These are phyloP conservation scores for Bos indicus DNA, from an alignment of 2,113 vertebrate genomes.

Conservation along the genomic window DNA sequence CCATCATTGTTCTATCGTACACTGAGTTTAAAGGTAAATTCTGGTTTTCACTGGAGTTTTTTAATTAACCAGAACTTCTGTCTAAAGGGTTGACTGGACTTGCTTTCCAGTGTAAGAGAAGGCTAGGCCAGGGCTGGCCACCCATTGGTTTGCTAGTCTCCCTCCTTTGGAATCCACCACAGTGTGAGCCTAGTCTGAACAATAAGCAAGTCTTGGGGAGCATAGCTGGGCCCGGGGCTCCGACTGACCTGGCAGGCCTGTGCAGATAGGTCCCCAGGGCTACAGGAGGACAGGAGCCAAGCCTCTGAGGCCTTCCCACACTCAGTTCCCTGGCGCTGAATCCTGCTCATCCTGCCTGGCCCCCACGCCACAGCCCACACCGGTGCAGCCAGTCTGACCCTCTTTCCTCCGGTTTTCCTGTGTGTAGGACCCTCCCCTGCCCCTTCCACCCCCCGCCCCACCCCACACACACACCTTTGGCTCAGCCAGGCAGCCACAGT, in stretches of 20 bases:
- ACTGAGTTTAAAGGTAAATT: neutral
- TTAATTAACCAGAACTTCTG: neutral
- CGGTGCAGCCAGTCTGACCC: neutral
- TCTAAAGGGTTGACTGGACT: neutral
- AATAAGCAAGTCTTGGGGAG: neutral
- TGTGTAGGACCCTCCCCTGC: neutral
- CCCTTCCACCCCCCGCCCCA: too few relatives aligned
- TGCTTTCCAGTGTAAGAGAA: neutral
- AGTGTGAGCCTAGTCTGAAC: neutral
- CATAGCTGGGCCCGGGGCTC: neutral
- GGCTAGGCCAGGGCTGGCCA: neutral
- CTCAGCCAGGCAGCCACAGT: neutral
- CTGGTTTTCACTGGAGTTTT: neutral
- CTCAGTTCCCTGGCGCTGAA: neutral
- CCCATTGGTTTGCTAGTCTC: too few relatives aligned
- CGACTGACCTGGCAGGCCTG: neutral
- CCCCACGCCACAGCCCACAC: neutral
- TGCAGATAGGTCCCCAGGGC: neutral
- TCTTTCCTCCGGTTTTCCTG: neutral
- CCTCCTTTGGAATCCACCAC: rapidly evolving
- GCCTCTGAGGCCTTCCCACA: conserved; percentile 16
- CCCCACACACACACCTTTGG: neutral
- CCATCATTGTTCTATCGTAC: neutral
- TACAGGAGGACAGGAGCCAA: neutral
- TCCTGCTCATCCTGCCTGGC: neutral